Evolutionary conservation across 1,140 invertebrate genomes (phyloP), one percentile per base, ranked within the genome.

Genomic region (Bombyx mori): DNA sequence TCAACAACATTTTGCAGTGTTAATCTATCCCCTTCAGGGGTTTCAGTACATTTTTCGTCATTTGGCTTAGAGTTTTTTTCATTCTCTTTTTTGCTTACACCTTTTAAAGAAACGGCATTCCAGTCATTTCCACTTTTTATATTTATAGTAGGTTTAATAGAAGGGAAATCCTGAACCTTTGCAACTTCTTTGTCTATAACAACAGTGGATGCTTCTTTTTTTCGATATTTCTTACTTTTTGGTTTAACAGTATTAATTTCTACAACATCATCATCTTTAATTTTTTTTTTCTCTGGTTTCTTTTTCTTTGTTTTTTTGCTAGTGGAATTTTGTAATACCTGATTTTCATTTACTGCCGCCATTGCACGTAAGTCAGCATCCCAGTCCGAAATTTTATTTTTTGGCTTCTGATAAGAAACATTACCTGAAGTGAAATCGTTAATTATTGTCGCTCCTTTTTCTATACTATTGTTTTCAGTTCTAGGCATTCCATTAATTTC

Each of bases 1-100:
- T 81, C 78, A 42, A 85, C 79, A 52, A 68, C 79, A 73, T 85
- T 85, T 65, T 85, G 78, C 50, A 83, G 66, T 6, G 73, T 74
- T 12, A 80, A 57, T 56, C 72, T 71, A 54, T 85, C 81, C 12
- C 60, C 59, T 71, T 87, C 82, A 9, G 82, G 83, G 42, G 83
- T 86, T 47, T 81, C 75, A 22, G 63, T 66, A 22, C 47, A 59
- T 26, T 77, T 69, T 9, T 71, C 72, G 44, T 57, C 62, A 62
- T 82, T 79, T 42, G 63, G 68, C 57, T 69, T 44, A 62, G 46
- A 70, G 62, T 69, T 47, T 9, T 10, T 67, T 53, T 69, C 55
- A 52, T 60, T 68, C 12, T 60, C 54, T 61, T 70, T 64, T 57
- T 65, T 58, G 42, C 35, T 51, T 6, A 10, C 48, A 12, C 48